Base-by-base conservation (phyloP, 1,140 invertebrate species). In the Trachelipus rathkii region DNA sequence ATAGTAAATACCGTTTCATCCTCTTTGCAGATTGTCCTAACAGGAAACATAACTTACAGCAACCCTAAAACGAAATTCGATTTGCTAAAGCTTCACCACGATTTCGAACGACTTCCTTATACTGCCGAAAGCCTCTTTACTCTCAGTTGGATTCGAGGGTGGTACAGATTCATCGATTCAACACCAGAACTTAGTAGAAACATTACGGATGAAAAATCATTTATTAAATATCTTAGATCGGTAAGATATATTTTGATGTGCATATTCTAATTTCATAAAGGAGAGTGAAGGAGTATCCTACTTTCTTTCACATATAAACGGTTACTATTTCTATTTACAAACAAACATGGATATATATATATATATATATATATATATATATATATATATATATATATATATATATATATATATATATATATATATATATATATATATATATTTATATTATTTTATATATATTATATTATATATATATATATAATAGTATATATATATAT, bases 91-190 rank as follows among this genome's bases (percentile, higher is more conserved):
- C 11, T 71, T 72, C 72, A 33, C n/a, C 87, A 89, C 72, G 89
- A 88, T 19, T 88, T 97, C 79, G 95, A 97, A 84, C 90, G 90
- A 70, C 93, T 92, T 0, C 88, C 89, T 0, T 96, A 92, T 83
- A 91, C 96, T 45, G 85, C 85, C 19, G 85, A 84, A 90, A 90
- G 3, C 88, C 67, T 81, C 21, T 95, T 95, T 82, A 95, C 94
- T 0, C 93, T 96, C 84, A 96, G 93, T 0, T 98, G 95, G 95
- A 84, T 97, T 2, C 87, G 94, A 74, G 91, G 90, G 50, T 97
- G 95, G 82, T 85, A 94, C 0, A 89, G 89, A 45, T 96, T 95
- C 82, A 87, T 92, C 0, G 88, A 89, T 9, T 86, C 89, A 77
- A 93, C 92, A 82, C 87, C 90, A 76, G 91, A 92, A 53, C 84